Base-by-base conservation (phyloP, 1,140 invertebrate species). In the Drosophila equinoxialis region DNA sequence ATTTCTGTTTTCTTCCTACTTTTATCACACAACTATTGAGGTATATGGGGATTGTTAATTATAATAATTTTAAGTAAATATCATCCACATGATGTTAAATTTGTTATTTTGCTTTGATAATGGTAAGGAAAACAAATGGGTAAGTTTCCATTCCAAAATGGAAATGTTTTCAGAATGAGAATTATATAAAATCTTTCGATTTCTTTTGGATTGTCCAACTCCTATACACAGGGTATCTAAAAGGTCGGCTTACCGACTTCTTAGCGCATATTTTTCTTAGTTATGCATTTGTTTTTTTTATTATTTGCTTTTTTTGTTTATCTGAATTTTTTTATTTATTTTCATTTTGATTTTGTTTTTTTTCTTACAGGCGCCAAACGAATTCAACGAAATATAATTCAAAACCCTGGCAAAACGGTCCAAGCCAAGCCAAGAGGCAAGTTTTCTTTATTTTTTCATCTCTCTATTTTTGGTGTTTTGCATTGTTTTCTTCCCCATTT, bases 321-420 rank as follows among this genome's bases (percentile, higher is more conserved):
- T 79, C 86, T 77, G 67, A 66, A 51, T 61, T 81, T 73, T 73
- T 68, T 82, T 74, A 72, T 73, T 78, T 86, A 66, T 77, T 72
- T 72, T 20, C 45, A 51, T 51, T 51, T 11, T 51, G 3, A 10
- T 51, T 63, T 82, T 57, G 65, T 64, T 69, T 66, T 79, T 65
- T 71, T 64, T 60, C 55, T 65, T 65, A 59, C 83, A 86, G 82
- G 83, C 82, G 59, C 55, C 61, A 64, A 41, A 68, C 20, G 65
- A 68, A 72, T 57, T 71, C 74, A 20, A 54, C 45, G 69, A 66
- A 67, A 66, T 76, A 67, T 68, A 79, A 77, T 55, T 57, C 58
- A 51, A 69, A 62, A 65, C 62, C 63, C 58, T 74, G 83, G 76
- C 45, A 23, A 17, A 70, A 70, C 48, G 65, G 45, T 59, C 64